Base-by-base conservation (phyloP, 1,140 invertebrate species). In the Mercenaria mercenaria region DNA sequence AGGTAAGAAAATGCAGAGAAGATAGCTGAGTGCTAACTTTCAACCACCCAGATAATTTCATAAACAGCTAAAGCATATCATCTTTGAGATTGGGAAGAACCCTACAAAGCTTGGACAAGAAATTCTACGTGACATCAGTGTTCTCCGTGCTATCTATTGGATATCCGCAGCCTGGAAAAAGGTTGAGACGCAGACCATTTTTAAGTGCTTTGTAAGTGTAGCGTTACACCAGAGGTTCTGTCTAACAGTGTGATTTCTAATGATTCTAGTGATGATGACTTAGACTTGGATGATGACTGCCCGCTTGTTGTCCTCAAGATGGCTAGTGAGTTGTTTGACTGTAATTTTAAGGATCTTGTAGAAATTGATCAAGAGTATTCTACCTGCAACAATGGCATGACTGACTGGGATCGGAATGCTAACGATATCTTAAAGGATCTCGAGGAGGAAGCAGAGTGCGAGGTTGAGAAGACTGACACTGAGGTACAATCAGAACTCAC, bases 191-290 rank as follows among this genome's bases (percentile, higher is more conserved):
- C 1, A 3, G 8, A 82, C 80, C 0, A 82, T 82, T 43, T 15
- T 20, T 1, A 82, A 82, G 56, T 82, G 80, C 41, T 82, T 82
- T n/a, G 52, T 18, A 82, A 64, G 39, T 82, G 80, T 82, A 56
- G 80, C 0, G 52, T 80, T 34, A 26, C 11, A 13, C 20, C 18
- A 6, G 29, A 52, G 1, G 0, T 18, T 4, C 2, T 59, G 10
- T 29, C 47, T 80, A 32, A 29, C 32, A 26, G 29, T 50, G 6
- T 32, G 6, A 29, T 1, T 80, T 43, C 32, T 15, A 26, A 11
- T 37, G 37, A 11, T 26, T 15, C 37, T 3, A 37, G 15, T 15
- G 37, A 76, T 34, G 41, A 20, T 4, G 15, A 26, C 18, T 10
- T 43, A 43, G 74, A 80, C 13, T 56, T 3, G 2, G 47, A 80